phyloP scores from a whole-genome alignment of 2,797 vertebrate genomes.

The Microcaecilia unicolor region DNA sequence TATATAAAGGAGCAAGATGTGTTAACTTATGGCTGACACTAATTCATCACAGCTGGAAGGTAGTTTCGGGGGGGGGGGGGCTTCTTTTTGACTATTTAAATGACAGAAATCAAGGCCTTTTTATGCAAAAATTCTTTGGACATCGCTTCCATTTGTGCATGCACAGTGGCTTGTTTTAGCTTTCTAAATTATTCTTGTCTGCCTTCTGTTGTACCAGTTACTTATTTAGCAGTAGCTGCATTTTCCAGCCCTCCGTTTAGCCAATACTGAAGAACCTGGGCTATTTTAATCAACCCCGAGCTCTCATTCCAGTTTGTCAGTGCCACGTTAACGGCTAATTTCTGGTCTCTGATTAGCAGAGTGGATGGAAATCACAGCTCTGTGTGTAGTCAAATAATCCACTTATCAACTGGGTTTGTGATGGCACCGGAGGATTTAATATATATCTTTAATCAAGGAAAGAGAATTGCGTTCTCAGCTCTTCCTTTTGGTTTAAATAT shows the following conservation, averaged over 20 bases:
- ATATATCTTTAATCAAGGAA: slow-evolving; percentile 51
- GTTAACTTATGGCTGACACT: too few species aligned
- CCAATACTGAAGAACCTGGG: slow-evolving; percentile 41
- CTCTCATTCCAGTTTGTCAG: slow-evolving; percentile 73
- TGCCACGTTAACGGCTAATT: slow-evolving; percentile 78
- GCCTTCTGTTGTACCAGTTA: slow-evolving; percentile 4
- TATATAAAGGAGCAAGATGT: slow-evolving; percentile 21
- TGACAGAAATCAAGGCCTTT: background rate
- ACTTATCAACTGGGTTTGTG: slow-evolving; percentile 50
- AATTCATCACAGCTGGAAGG: slow-evolving; percentile 16
- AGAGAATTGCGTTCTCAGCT: slow-evolving; percentile 26
- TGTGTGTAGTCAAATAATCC: slow-evolving; percentile 61
- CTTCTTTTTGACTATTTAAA: background rate
- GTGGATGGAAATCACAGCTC: slow-evolving; percentile 67
- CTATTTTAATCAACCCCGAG: slow-evolving; percentile 82
- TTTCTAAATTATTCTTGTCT: slow-evolving; percentile 22
- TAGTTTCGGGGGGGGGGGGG: slow-evolving; percentile 29
- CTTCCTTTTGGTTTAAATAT: too few species aligned
- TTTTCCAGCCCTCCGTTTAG: slow-evolving; percentile 11
- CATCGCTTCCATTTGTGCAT: slow-evolving; percentile 5
- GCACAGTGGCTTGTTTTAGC: too few species aligned
- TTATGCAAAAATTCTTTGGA: too few species aligned
- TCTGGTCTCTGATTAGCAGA: slow-evolving; percentile 78
- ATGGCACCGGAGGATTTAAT: slow-evolving; percentile 43
- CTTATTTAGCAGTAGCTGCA: background rate